Base-by-base conservation (phyloP, 1,140 invertebrate species). In the Euura lappo region DNA sequence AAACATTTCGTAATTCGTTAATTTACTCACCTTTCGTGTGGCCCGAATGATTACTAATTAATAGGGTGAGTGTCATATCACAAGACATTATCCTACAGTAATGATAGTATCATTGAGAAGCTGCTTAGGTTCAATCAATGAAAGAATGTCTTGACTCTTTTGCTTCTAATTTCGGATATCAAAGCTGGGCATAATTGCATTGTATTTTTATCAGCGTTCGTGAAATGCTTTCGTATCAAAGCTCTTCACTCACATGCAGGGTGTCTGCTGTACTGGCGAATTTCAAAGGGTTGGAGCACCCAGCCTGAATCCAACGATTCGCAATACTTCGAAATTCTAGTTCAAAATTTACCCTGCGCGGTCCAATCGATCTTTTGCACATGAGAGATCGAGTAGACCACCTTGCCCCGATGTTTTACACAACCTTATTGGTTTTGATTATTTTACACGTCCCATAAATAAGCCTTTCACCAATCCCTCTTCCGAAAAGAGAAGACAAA, bases 161-260 rank as follows among this genome's bases (percentile, higher is more conserved):
- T 28, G 28, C 28, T 28, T 28, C 28, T 28, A 28, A 28, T 28
- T 28, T 28, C 28, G 28, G 28, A 28, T 28, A 28, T 28, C 28
- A 28, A 28, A 28, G 28, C 28, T 28, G 28, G 28, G 28, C 51
- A 2, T 60, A 6, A n/a, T 60, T 60, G 51, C 10, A 60, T 60
- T 6, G 51, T 8, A 60, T 8, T 60, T 60, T 60, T 60, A 60
- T 60, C 51, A 6, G 10, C 51, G 51, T 3, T 60, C 51, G 13
- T 60, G 13, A 60, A 60, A 60, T n/a, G 51, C 51, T 60, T 60
- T 60, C 51, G 6, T 60, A 60, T 60, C 51, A 60, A 60, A 60
- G 3, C 51, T 60, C 4, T 60, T 60, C 51, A 60, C 51, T 60
- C 51, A n/a, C 13, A 60, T 8, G 51, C 28, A 28, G 13, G 51